These are phyloP conservation scores for Pimephales promelas DNA, from an alignment of 2,113 vertebrate genomes.

Conservation along the genomic window DNA sequence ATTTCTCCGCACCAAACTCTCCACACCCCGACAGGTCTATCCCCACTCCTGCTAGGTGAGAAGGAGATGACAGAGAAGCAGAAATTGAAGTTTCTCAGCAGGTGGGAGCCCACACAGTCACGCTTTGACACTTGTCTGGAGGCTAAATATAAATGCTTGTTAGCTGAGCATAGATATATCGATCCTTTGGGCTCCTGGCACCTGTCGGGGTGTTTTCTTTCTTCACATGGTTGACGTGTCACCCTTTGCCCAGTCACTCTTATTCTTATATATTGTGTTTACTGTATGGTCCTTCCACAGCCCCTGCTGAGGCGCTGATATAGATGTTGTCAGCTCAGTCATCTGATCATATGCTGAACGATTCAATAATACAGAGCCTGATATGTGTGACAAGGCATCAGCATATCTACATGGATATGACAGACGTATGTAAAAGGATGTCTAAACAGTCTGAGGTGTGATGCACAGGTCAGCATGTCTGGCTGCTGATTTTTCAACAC, in stretches of 20 bases:
- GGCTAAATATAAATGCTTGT: constrained; percentile 63
- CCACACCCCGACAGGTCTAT: constrained; percentile 45
- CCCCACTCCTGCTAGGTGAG: constrained; percentile 29
- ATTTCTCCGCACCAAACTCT: constrained; percentile 41
- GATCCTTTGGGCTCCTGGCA: constrained; percentile 54
- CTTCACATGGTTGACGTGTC: not conserved
- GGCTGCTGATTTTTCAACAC: not conserved
- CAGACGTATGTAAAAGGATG: constrained; percentile 22
- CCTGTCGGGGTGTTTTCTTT: constrained; percentile 47
- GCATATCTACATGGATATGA: not conserved
- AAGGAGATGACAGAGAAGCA: constrained; percentile 44
- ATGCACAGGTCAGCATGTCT: constrained; percentile 26
- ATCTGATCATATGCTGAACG: constrained; percentile 28
- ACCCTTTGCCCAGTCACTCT: constrained; percentile 38
- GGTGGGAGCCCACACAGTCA: constrained; percentile 47
- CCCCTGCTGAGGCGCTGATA: not conserved
- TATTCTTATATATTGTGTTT: not conserved
- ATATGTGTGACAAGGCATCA: not conserved
- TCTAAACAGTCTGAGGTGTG: not conserved
- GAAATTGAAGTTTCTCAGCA: constrained; percentile 47
- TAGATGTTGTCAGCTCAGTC: constrained; percentile 17
- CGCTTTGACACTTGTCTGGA: constrained; percentile 55
- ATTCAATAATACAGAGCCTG: not conserved
- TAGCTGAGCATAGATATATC: constrained; percentile 55
- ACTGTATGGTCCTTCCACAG: constrained; percentile 19